Percentiles rank a stretch among this genome's conserved stretches.
These are phyloP conservation scores for Hippocampus comes DNA, from an alignment of 2,113 vertebrate genomes.

Conservation along the genomic window DNA sequence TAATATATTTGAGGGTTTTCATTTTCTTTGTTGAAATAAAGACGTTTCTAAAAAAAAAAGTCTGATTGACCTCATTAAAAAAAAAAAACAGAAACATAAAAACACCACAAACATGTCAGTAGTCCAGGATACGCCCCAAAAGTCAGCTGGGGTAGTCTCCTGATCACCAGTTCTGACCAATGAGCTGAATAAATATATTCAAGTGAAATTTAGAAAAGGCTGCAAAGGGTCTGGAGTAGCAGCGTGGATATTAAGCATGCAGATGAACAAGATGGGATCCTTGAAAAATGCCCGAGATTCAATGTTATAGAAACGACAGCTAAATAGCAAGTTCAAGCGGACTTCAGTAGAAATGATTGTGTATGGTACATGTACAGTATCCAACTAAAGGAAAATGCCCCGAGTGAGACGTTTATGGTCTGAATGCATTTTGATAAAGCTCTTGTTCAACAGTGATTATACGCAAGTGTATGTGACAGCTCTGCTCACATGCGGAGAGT, in stretches of 20 bases:
- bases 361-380: neutral
- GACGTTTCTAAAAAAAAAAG: constrained; percentile 15
- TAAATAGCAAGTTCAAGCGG: no score
- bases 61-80: neutral
- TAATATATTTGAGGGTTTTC: constrained; percentile 74
- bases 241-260: no score
- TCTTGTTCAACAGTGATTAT: neutral
- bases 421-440: neutral
- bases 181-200: neutral
- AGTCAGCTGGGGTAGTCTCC: neutral
- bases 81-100: no score
- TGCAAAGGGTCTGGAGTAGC: no score
- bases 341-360: no score
- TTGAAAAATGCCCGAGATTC: no score
- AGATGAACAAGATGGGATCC: no score
- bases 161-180: no score
- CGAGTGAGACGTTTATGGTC: neutral
- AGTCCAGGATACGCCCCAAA: neutral
- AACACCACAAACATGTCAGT: neutral
- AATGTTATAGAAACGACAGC: no score
- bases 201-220: neutral
- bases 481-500: neutral
- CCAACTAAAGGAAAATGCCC: neutral
- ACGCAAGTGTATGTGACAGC: neutral
- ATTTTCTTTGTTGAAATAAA: constrained; percentile 76